Conservation (phyloP, 2,797 vertebrate species). For the Salarias fasciatus region DNA sequence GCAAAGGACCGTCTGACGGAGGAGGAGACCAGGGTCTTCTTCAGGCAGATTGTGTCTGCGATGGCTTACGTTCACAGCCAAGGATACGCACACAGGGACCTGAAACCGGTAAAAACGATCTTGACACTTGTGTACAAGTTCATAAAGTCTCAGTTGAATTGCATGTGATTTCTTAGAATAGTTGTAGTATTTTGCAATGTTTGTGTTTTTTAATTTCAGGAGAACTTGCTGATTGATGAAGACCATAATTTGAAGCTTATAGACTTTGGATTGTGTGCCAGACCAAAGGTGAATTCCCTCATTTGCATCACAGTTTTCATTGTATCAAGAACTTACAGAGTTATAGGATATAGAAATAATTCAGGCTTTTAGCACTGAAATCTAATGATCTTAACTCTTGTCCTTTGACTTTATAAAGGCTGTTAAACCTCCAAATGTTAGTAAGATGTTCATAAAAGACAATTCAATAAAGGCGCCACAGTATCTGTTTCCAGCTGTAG, state of each 20-base stretch:
- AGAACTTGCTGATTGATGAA: slow-evolving; percentile 94
- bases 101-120: slow-evolving; percentile 89
- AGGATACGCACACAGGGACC: slow-evolving; percentile 95
- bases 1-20: slow-evolving; percentile 92
- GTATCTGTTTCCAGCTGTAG: too few relatives aligned
- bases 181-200: not conserved
- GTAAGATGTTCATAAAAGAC: too few relatives aligned
- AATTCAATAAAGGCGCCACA: too few relatives aligned
- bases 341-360: too few relatives aligned
- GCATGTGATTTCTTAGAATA: not conserved
- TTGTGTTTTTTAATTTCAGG: slow-evolving; percentile 76
- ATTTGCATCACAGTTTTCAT: not conserved
- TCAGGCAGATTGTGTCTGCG: slow-evolving; percentile 93
- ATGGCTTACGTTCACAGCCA: slow-evolving; percentile 93
- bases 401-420: too few relatives aligned
- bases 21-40: slow-evolving; percentile 91
- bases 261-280: slow-evolving; percentile 96
- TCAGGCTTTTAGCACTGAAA: too few relatives aligned
- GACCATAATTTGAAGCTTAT: slow-evolving; percentile 94
- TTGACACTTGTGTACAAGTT: too few relatives aligned
- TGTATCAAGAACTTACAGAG: too few relatives aligned
- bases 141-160: not conserved
- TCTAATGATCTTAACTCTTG: too few relatives aligned
- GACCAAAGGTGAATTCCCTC: slow-evolving; percentile 88
- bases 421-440: too few relatives aligned